Evolutionary conservation across 2,113 vertebrate genomes (phyloP), one percentile per base, ranked within the genome.

Genomic region (Puffinus mauretanicus): DNA sequence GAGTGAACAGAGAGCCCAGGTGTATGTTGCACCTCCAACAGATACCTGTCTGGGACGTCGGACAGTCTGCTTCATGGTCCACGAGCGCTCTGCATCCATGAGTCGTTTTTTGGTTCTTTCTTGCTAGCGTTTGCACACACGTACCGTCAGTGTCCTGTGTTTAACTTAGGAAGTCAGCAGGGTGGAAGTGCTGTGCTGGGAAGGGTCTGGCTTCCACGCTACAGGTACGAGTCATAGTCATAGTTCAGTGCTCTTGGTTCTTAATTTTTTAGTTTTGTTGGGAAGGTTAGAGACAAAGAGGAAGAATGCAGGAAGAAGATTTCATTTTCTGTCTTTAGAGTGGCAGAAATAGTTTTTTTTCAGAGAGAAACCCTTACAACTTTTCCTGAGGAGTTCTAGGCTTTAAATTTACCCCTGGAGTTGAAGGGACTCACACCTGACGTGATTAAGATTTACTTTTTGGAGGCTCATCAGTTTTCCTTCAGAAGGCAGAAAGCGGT

Each of bases 41-140:
- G 16, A 21, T 36, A 25, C 65, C 26, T 29, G 9, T 18, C 38
- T 34, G 79, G 67, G 80, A 16, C 16, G 60, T 19, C 6, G 3
- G n/a, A 11, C 62, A 32, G 42, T 27, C 64, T 30, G 34, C 47
- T 17, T 27, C n/a, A 4, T 14, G 55, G 22, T 47, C 64, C 25
- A 22, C 2, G 1, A 16, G 42, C 1, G 4, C 40, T 61, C 38
- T 17, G 79, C 70, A 52, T 34, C 52, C 46, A 1, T 1, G 27
- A 61, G 64, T 20, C 3, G 1, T 62, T 47, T 26, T 42, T 14
- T 13, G 49, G 26, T 19, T 57, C 64, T 7, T 25, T 26, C 25
- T 18, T 30, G 55, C 58, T 29, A 11, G n/a, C 7, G 36, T 51
- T 47, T 12, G 80, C 64, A 26, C 55, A 3, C 29, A 5, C 4